Percentiles rank a stretch among this genome's conserved stretches.
phyloP scores from a whole-genome alignment of 2,888 invertebrate genomes.

The Troides oblongomaculatus region DNA sequence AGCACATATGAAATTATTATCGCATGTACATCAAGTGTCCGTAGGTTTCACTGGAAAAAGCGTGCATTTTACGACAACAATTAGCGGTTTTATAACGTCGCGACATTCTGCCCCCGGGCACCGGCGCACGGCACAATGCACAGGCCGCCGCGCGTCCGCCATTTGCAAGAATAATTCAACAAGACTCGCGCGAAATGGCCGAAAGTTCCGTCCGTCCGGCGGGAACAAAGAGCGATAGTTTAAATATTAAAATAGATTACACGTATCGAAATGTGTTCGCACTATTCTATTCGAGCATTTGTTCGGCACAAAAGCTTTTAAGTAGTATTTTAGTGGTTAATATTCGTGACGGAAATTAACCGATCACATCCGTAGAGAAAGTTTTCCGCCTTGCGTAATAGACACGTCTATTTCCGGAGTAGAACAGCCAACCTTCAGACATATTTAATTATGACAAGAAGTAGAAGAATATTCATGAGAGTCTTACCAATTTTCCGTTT shows the following conservation, averaged over 20 bases:
- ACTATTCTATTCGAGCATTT: no score
- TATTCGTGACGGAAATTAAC: no score
- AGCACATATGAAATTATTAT: slow-evolving; percentile 28
- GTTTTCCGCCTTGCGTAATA: no score
- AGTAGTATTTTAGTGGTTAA: no score
- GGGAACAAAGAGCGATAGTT: slow-evolving; percentile 33
- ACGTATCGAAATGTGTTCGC: slow-evolving; percentile 32
- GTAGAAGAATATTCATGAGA: no score
- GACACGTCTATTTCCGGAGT: no score
- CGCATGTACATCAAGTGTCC: slow-evolving; percentile 9
- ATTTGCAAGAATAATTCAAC: slow-evolving; percentile 69
- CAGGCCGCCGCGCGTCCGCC: slow-evolving; percentile 52
- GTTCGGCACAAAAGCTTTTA: no score
- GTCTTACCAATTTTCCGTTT: no score
- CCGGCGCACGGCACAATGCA: slow-evolving; percentile 29
- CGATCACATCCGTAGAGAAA: no score
- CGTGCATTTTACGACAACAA: slow-evolving; percentile 53
- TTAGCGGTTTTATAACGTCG: slow-evolving; percentile 61
- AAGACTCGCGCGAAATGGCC: slow-evolving; percentile 69
- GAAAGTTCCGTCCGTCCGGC: slow-evolving; percentile 44
- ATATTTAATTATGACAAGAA: no score
- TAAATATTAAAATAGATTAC: slow-evolving; percentile 52
- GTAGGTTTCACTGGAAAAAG: slow-evolving; percentile 39
- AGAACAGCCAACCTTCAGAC: no score
- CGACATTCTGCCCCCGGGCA: slow-evolving; percentile 47